Evolutionary conservation across 2,888 invertebrate species (phyloP), one percentile per base, ranked within the genome.

Genomic region (Drosophila anomalata): DNA sequence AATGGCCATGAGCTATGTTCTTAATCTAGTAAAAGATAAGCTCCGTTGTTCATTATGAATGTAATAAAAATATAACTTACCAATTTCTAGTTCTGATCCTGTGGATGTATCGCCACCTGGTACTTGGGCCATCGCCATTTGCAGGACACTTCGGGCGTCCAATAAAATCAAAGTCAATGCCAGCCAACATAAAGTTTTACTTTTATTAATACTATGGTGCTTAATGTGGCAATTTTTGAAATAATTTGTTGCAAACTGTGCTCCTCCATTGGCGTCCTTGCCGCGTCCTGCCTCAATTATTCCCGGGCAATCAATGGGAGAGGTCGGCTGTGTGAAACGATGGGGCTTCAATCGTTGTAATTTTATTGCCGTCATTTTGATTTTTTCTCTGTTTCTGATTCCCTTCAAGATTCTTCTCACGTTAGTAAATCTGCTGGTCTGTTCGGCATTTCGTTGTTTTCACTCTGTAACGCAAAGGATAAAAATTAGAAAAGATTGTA

Each of bases 141-240:
- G 70, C 46, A 55, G 41, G 22, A 42, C 61, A 46, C 42, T 24
- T 33, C 29, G 33, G 17, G 36, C 78, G 73, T 78, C 77, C 79
- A 88, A 79, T 88, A 89, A 82, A 88, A 89, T 88, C 88, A 89
- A 83, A 88, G 84, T 84, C 88, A 89, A 83, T 89, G 90, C 79
- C 87, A 90, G 85, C 87, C 82, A 83, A 75, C 83, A 88, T 88
- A 90, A 88, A 88, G 79, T 89, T 90, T 90, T 89, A 89, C 81
- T 79, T 79, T 88, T 89, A 89, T 89, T 89, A 86, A 87, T 81
- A 82, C 79, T 78, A 79, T 82, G 83, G 66, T 78, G 84, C 75
- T 79, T 83, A 89, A 84, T 87, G 77, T 55, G 87, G 78, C 87
- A 81, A 87, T 88, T 88, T 89, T 88, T 84, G 75, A 81, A 87